Evolutionary conservation across 2,888 invertebrate genomes (phyloP).

Genomic region (Lasioglossum zephyrum): DNA sequence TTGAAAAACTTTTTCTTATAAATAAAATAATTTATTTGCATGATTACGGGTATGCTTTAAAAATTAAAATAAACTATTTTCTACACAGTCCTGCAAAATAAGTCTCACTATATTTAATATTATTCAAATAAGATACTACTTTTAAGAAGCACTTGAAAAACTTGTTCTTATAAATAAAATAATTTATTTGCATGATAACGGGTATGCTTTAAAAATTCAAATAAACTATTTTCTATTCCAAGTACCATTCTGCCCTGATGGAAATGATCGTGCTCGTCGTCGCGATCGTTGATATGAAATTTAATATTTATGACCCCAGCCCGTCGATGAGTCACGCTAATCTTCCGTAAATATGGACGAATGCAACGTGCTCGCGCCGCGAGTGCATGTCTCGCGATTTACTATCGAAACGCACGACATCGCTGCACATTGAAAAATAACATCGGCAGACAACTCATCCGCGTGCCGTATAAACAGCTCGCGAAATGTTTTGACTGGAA

Average conservation of each 20-base stretch:
- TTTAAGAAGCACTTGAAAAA: too few species aligned
- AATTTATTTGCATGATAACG: too few species aligned
- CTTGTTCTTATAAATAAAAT: too few species aligned
- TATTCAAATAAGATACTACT: too few species aligned
- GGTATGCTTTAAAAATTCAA: too few species aligned
- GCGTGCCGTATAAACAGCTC: not conserved
- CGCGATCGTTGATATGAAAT: conserved; percentile 14
- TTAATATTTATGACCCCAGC: conserved; percentile 20
- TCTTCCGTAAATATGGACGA: not conserved
- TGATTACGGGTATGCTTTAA: too few species aligned
- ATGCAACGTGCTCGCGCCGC: not conserved
- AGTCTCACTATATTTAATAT: too few species aligned
- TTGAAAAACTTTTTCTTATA: too few species aligned
- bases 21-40: too few species aligned
- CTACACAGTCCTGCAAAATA: too few species aligned
- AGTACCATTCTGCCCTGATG: not conserved
- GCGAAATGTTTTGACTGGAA: conserved; percentile 3
- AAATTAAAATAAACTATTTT: too few species aligned
- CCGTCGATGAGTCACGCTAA: conserved; percentile 30
- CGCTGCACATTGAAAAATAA: not conserved
- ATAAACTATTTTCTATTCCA: too few species aligned
- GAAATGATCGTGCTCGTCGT: conserved; percentile 28
- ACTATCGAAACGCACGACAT: not conserved
- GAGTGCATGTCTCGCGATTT: not conserved
- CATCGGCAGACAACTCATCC: not conserved